A percentile compares a stretch with the other conserved stretches of the same genome.
phyloP scores from a whole-genome alignment of 2,113 vertebrate genomes.

The Proteles cristata region DNA sequence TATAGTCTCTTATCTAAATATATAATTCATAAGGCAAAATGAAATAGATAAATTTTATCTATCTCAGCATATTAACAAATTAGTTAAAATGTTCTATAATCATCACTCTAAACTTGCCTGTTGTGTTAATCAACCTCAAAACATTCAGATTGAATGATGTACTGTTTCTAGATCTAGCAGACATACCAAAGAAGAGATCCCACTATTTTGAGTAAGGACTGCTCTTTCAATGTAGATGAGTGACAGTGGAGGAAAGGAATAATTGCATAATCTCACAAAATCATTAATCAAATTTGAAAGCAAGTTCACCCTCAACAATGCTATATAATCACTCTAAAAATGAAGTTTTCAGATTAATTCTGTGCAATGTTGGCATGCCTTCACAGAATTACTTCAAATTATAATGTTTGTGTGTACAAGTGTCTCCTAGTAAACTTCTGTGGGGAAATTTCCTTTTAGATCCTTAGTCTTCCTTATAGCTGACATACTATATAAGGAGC shows the following conservation, averaged over 20 bases:
- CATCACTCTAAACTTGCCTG: background rate
- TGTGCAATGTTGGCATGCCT: background rate
- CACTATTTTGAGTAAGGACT: too few relatives aligned
- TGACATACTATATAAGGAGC: background rate
- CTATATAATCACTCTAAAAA: background rate
- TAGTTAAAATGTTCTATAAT: background rate
- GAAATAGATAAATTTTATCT: background rate
- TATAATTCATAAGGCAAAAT: background rate
- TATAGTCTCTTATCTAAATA: background rate
- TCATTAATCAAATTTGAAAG: background rate
- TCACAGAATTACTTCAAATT: background rate
- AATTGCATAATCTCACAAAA: background rate
- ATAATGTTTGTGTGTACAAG: background rate
- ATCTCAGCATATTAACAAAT: background rate
- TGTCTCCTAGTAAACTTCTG: background rate
- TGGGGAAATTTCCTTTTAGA: background rate
- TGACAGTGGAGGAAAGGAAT: background rate
- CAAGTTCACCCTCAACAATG: background rate
- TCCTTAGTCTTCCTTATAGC: background rate
- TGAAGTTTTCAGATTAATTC: background rate
- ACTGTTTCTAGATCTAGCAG: background rate
- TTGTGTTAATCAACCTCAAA: background rate
- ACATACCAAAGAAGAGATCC: background rate
- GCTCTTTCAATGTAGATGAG: background rate
- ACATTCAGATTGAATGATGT: background rate